Evolutionary conservation across 2,113 vertebrate genomes (phyloP).

Genomic region (Amazona guildingii): DNA sequence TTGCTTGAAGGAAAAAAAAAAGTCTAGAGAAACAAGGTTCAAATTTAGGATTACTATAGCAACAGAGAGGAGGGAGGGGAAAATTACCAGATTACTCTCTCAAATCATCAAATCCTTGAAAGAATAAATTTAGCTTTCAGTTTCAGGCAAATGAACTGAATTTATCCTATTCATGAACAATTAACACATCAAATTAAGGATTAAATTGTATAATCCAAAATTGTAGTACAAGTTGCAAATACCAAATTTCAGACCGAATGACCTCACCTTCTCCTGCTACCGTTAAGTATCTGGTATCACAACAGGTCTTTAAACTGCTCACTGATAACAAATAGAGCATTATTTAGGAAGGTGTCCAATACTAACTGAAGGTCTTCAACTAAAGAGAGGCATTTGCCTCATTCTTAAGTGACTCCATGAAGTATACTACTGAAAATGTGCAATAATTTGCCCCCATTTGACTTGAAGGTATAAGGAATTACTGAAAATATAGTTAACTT

Average conservation of each 20-base stretch:
- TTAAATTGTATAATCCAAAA: not conserved
- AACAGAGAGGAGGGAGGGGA: not conserved
- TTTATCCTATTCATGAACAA: not conserved
- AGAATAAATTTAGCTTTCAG: not conserved
- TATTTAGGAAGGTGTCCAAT: not conserved
- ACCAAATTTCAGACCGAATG: not conserved
- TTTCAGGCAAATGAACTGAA: not conserved
- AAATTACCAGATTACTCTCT: conserved; percentile 19
- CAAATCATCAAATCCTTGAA: not conserved
- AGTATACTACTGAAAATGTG: not conserved
- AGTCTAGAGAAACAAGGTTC: not conserved
- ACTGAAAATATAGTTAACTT: not conserved
- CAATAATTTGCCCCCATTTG: not conserved
- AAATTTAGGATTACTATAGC: conserved; percentile 60
- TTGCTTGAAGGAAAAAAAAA: not conserved
- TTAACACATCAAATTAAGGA: not conserved
- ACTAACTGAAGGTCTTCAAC: not conserved
- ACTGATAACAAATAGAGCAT: not conserved
- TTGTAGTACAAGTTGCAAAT: not conserved
- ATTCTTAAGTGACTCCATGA: not conserved
- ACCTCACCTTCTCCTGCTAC: not conserved
- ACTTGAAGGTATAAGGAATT: not conserved
- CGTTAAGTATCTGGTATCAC: not conserved
- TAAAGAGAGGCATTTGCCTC: not conserved
- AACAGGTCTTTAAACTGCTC: not conserved